Percentiles rank a stretch among this genome's conserved stretches.
Conservation (phyloP, 2,797 vertebrate species). For the Bovichtus diacanthus region DNA sequence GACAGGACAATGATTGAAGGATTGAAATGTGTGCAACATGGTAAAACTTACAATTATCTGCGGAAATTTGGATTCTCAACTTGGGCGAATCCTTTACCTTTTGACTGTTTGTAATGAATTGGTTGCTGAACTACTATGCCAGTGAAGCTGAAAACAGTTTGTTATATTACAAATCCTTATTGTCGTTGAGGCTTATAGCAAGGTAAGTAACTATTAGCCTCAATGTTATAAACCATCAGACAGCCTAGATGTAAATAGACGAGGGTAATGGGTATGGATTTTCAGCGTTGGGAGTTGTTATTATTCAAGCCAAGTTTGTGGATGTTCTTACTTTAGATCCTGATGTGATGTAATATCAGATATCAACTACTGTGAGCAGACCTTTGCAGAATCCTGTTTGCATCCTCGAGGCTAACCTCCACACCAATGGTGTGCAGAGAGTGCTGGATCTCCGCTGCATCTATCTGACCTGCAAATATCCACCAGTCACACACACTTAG, state of each 20-base stretch:
- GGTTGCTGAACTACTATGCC: background rate
- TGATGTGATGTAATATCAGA: background rate
- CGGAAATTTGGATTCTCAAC: background rate
- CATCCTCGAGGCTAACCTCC: slow-evolving; percentile 85
- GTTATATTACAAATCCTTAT: background rate
- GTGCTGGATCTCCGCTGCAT: slow-evolving; percentile 90
- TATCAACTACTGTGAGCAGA: slow-evolving; percentile 60
- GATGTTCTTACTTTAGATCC: background rate
- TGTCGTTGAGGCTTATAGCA: background rate
- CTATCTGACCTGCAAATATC: slow-evolving; percentile 86
- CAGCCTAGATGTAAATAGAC: background rate
- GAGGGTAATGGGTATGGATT: background rate
- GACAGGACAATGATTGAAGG: background rate
- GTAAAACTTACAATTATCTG: background rate
- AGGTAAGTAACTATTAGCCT: background rate
- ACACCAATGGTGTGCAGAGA: slow-evolving; percentile 88
- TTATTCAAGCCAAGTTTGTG: background rate
- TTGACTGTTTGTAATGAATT: background rate
- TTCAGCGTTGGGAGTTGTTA: background rate
- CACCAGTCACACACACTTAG: slow-evolving; percentile 20
- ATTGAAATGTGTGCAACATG: background rate
- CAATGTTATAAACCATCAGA: background rate
- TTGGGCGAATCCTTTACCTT: background rate
- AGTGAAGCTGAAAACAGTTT: background rate
- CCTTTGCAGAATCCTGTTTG: slow-evolving; percentile 91